These are phyloP conservation scores for Furcifer pardalis DNA, from an alignment of 2,797 vertebrate genomes.

Conservation along the genomic window DNA sequence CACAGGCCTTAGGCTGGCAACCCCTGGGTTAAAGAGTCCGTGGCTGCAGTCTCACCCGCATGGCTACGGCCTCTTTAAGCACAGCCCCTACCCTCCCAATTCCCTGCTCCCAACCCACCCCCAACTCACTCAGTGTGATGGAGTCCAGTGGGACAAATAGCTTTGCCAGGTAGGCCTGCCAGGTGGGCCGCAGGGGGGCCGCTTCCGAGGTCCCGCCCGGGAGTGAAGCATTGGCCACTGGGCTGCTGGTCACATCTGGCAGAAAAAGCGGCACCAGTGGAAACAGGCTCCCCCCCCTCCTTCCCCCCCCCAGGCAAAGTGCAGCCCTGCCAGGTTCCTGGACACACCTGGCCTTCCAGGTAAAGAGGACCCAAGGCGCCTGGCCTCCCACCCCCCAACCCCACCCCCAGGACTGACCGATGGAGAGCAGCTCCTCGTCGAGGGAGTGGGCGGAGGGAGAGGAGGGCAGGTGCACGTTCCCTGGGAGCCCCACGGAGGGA, in stretches of 20 bases:
- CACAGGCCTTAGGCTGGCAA: too few species aligned
- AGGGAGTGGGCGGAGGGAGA: conserved; percentile 56
- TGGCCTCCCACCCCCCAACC: background rate
- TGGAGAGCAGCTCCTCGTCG: conserved; percentile 68
- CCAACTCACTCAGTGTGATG: conserved; percentile 81
- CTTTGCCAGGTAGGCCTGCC: conserved; percentile 69
- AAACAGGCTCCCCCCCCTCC: too few species aligned
- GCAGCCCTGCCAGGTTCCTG: too few species aligned
- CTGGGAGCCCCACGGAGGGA: background rate
- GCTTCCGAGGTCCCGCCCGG: conserved; percentile 70
- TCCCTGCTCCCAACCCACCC: too few species aligned
- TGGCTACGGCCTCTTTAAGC: background rate
- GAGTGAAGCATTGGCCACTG: conserved; percentile 44
- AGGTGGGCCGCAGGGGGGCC: conserved; percentile 55
- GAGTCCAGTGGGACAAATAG: conserved; percentile 82
- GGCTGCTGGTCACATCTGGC: background rate
- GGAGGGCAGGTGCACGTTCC: conserved; percentile 32
- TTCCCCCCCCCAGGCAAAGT: too few species aligned
- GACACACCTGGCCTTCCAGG: too few species aligned
- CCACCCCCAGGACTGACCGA: conserved; percentile 66
- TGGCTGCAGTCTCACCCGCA: background rate
- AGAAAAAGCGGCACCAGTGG: too few species aligned
- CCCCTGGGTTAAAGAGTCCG: too few species aligned
- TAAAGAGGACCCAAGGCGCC: too few species aligned
- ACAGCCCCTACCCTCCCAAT: conserved; percentile 23